phyloP scores from a whole-genome alignment of 1,140 invertebrate species.

The Hylyphantes graminicola region DNA sequence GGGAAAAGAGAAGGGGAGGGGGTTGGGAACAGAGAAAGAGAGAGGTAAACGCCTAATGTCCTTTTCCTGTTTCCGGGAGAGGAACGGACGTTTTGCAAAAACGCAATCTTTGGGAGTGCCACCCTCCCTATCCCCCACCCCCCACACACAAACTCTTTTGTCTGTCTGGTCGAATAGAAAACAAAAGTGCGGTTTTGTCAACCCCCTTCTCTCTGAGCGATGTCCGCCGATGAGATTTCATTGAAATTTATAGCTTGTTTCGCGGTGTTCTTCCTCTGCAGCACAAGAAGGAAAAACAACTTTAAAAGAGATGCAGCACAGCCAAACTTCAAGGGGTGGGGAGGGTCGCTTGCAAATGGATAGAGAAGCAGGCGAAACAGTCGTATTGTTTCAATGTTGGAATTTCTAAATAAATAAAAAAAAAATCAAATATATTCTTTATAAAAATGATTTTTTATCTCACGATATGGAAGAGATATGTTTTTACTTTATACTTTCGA shows the following conservation, averaged over 20 bases:
- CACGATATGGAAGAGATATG: background rate
- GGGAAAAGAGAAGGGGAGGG: background rate
- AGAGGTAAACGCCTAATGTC: slow-evolving; percentile 42
- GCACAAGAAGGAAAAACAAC: background rate
- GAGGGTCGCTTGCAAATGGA: background rate
- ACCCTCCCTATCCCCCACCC: slow-evolving; percentile 14
- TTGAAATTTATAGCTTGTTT: slow-evolving; percentile 59
- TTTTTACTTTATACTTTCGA: slow-evolving; percentile 29
- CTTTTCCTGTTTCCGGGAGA: slow-evolving; percentile 56
- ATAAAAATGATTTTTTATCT: background rate
- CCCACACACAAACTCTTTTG: slow-evolving; percentile 51
- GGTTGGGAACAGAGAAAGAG: background rate
- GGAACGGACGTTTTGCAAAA: slow-evolving; percentile 43
- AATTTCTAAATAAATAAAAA: background rate
- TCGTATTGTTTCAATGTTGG: background rate
- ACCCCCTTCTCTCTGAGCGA: background rate
- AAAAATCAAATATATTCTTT: background rate
- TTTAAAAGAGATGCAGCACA: background rate
- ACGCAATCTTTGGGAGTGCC: slow-evolving; percentile 43
- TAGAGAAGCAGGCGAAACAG: background rate
- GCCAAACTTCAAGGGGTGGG: background rate
- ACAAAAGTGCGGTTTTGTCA: slow-evolving; percentile 50
- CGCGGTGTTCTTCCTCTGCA: background rate
- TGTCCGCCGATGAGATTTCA: slow-evolving; percentile 38
- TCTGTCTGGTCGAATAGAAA: background rate